A percentile compares a stretch with the other conserved stretches of the same genome.
These are phyloP conservation scores for Triplophysa bombifrons DNA, from an alignment of 2,797 vertebrate species.

Conservation along the genomic window DNA sequence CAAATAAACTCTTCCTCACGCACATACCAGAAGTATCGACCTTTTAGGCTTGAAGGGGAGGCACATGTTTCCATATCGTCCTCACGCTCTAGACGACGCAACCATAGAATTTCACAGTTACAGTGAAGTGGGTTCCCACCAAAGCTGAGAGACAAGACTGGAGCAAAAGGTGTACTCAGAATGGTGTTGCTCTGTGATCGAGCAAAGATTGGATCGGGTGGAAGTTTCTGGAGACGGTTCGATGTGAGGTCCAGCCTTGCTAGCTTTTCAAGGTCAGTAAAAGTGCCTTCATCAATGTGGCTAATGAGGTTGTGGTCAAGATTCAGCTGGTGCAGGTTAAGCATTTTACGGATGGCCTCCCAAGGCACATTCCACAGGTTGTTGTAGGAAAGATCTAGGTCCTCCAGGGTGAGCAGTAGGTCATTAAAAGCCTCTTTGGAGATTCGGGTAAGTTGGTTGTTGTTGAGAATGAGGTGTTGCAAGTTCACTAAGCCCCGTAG, in stretches of 20 bases:
- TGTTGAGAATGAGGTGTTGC: conserved; percentile 97
- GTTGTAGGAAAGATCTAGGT: conserved; percentile 97
- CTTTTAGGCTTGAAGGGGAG: conserved; percentile 89
- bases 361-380: conserved; percentile 92
- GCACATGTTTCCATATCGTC: conserved; percentile 98
- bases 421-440: conserved; percentile 90
- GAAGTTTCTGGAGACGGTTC: conserved; percentile 95
- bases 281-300: conserved; percentile 92
- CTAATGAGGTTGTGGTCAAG: conserved; percentile 94
- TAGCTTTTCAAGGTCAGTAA: conserved; percentile 92
- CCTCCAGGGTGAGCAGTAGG: conserved; percentile 89
- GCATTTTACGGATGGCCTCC: conserved; percentile 94
- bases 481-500: conserved; percentile 92
- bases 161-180: conserved; percentile 85
- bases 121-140: conserved; percentile 96
- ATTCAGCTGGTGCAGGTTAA: conserved; percentile 95
- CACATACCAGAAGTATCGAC: conserved; percentile 96
- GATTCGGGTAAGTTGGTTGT: conserved; percentile 91
- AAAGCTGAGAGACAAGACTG: conserved; percentile 91
- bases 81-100: conserved; percentile 89
- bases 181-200: conserved; percentile 85
- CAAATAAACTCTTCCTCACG: conserved; percentile 95
- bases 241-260: conserved; percentile 95
- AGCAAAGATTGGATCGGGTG: conserved; percentile 94
- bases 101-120: conserved; percentile 96